phyloP scores from a whole-genome alignment of 92 coral and sea anemone genomes.

The Porites evermanni region DNA sequence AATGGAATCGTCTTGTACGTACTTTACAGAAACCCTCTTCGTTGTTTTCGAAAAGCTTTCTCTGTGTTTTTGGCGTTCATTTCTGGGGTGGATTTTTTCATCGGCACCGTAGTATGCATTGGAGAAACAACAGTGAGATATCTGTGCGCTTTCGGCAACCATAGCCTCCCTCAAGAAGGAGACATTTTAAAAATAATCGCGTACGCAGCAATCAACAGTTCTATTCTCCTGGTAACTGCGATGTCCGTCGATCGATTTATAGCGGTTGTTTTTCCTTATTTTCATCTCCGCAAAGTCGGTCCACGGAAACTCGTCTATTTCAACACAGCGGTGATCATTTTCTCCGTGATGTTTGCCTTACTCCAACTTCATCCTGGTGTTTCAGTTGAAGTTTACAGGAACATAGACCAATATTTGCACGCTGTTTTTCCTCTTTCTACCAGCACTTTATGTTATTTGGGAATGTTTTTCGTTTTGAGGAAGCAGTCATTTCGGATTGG shows the following conservation, averaged over 20 bases:
- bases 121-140: background rate
- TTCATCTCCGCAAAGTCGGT: background rate
- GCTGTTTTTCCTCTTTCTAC: background rate
- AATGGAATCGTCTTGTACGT: background rate
- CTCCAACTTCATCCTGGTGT: background rate
- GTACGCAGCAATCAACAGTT: background rate
- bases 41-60: constrained; percentile 13
- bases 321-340: background rate
- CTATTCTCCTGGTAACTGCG: constrained; percentile 3
- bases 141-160: background rate
- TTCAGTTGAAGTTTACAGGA: background rate
- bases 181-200: background rate
- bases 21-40: constrained; percentile 9
- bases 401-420: background rate
- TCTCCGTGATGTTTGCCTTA: background rate
- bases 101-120: background rate
- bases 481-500: background rate
- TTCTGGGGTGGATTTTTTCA: constrained; percentile 3
- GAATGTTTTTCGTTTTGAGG: background rate
- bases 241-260: background rate
- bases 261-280: background rate
- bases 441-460: background rate
- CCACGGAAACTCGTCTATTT: background rate
- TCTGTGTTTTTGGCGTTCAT: background rate
- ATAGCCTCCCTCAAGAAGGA: background rate